Evolutionary conservation across 2,888 invertebrate genomes (phyloP).

Genomic region (Thymelicus lineola): DNA sequence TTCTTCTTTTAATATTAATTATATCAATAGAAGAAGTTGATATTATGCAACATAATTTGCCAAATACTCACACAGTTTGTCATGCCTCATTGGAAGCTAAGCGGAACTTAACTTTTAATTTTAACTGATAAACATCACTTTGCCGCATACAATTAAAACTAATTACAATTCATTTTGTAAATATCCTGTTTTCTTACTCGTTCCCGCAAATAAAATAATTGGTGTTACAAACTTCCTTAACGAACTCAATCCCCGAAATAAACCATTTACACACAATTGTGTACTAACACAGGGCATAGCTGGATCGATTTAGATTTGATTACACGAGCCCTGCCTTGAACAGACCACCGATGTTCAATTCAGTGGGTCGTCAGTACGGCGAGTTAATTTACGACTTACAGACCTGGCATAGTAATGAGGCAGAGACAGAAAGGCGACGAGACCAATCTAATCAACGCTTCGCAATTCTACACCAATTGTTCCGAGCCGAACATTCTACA

Average conservation of each 20-base stretch:
- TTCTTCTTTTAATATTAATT: no score
- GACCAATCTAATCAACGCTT: slow-evolving; percentile 60
- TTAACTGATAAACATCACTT: no score
- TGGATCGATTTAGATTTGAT: slow-evolving; percentile 42
- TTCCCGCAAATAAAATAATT: neutral
- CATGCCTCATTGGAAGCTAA: no score
- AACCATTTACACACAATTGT: slow-evolving; percentile 34
- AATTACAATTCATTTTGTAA: no score
- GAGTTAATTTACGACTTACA: slow-evolving; percentile 66
- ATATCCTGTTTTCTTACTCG: slow-evolving; percentile 3
- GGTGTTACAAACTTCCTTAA: slow-evolving; percentile 21
- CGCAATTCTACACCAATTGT: slow-evolving; percentile 58
- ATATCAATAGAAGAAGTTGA: no score
- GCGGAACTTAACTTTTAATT: no score
- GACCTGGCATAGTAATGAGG: slow-evolving; percentile 66
- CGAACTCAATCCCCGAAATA: slow-evolving; percentile 26
- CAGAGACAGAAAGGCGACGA: slow-evolving; percentile 48
- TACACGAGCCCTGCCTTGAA: slow-evolving; percentile 48
- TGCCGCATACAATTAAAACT: no score
- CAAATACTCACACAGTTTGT: no score
- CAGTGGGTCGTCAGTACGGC: slow-evolving; percentile 48
- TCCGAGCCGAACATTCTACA: slow-evolving; percentile 43
- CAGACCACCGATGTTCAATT: slow-evolving; percentile 52
- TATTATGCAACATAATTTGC: no score
- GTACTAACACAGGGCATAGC: slow-evolving; percentile 40